These are phyloP conservation scores for Dendrocincla fuliginosa DNA, from an alignment of 2,797 vertebrate species.

Conservation along the genomic window DNA sequence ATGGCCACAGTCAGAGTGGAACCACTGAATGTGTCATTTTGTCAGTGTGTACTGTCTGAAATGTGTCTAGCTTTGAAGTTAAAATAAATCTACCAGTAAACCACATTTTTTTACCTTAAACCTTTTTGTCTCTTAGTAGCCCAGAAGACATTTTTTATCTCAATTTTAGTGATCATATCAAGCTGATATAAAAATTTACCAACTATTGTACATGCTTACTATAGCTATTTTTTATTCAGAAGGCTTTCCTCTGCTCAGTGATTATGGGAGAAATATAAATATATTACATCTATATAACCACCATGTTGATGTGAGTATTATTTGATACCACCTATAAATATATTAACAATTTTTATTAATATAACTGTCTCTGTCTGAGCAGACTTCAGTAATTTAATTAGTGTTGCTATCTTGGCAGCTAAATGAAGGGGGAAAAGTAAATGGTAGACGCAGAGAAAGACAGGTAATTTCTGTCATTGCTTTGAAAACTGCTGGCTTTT, in stretches of 20 bases:
- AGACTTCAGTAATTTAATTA: background rate
- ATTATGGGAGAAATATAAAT: background rate
- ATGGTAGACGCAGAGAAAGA: background rate
- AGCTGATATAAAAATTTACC: background rate
- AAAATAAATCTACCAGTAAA: constrained; percentile 10
- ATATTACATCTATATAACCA: background rate
- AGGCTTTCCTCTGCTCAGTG: background rate
- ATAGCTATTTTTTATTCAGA: background rate
- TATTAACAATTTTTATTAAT: background rate
- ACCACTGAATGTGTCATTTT: background rate
- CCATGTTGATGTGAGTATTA: background rate
- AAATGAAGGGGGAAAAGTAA: background rate
- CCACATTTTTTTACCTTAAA: background rate
- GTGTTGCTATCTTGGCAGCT: background rate
- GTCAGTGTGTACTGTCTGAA: background rate
- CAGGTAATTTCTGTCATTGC: background rate
- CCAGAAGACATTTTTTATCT: background rate
- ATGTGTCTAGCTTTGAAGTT: background rate
- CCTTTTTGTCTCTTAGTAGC: background rate
- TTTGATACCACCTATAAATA: background rate
- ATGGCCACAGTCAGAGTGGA: background rate
- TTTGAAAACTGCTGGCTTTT: constrained; percentile 13
- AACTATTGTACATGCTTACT: background rate
- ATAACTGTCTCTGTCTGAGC: background rate
- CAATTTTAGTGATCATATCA: background rate